A percentile compares a stretch with the other conserved stretches of the same genome.
Evolutionary conservation across 2,797 vertebrate genomes (phyloP).

Genomic region (Mionectes olivaceus): DNA sequence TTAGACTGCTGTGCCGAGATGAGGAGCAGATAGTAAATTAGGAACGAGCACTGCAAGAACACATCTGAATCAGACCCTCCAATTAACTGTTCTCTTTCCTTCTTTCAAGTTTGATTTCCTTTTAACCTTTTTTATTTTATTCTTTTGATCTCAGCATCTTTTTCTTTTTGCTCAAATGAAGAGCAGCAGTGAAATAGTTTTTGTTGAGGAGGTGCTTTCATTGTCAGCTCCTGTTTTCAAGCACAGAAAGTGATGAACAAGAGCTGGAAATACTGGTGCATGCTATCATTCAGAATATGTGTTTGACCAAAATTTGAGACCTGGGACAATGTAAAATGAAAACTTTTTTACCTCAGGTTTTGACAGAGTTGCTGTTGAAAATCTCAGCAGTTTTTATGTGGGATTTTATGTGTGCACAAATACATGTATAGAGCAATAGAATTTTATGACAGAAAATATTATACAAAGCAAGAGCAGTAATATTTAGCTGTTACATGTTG

Average conservation of each 20-base stretch:
- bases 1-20: conserved; percentile 45
- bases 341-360: not conserved
- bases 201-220: conserved; percentile 1
- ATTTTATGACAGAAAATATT: not conserved
- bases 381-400: not conserved
- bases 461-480: not conserved
- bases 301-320: not conserved
- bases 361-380: not conserved
- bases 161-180: conserved; percentile 57
- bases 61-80: conserved; percentile 66
- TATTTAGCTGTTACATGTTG: not conserved
- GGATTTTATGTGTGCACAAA: not conserved
- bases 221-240: conserved; percentile 7
- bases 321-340: not conserved
- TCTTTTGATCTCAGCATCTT: conserved; percentile 61
- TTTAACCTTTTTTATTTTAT: conserved; percentile 74
- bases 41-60: conserved; percentile 42
- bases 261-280: not conserved
- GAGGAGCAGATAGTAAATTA: conserved; percentile 54
- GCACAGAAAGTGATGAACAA: not conserved
- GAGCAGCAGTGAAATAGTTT: not conserved
- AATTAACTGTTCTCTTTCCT: conserved; percentile 71
- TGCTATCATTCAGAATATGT: not conserved
- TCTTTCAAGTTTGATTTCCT: conserved; percentile 72
- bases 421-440: not conserved